Base-by-base conservation (phyloP, 2,888 invertebrate genomes). In the Acleris emargana region DNA sequence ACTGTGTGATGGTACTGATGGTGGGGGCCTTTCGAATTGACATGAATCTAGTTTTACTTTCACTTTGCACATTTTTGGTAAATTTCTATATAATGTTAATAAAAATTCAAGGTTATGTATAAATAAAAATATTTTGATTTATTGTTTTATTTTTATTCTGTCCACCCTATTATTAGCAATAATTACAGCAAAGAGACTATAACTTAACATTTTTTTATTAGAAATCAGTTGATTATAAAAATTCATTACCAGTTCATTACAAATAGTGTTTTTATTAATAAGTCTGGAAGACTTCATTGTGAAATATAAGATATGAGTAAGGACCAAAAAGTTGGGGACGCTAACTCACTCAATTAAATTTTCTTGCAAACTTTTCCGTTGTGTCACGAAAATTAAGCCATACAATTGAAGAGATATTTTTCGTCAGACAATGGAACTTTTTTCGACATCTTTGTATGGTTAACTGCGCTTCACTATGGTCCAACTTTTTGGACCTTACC, bases 151-250 rank as follows among this genome's bases (percentile, higher is more conserved):
- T 60, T 49, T 58, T 47, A 66, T 66, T 66, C 64, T 55, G 50
- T 60, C 64, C 64, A 60, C 64, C 64, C 64, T 66, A 66, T 60
- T 55, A 45, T 54, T 66, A 66, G 55, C 49, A 57, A 57, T 60
- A 60, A 60, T 66, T 60, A 60, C 60, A 60, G 55, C 51, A 16
- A 51, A 38, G 50, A 60, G 60, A 51, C 51, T 54, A 64, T 59
- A 58, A 64, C 52, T 54, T 54, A 59, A 49, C 25, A 38, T 38
- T 43, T 50, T 28, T 59, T 42, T 16, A 54, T 58, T 52, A 54
- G 42, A 42, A 53, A 18, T 49, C 38, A 18, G 45, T 32, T 53
- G 25, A 45, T 64, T 59, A 58, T 38, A 47, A 47, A 28, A 53
- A 53, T 58, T 55, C 38, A 22, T 47, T 52, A 51, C 51, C 52